Evolutionary conservation across 1,140 invertebrate genomes (phyloP).

Genomic region (Acyrthosiphon pisum): DNA sequence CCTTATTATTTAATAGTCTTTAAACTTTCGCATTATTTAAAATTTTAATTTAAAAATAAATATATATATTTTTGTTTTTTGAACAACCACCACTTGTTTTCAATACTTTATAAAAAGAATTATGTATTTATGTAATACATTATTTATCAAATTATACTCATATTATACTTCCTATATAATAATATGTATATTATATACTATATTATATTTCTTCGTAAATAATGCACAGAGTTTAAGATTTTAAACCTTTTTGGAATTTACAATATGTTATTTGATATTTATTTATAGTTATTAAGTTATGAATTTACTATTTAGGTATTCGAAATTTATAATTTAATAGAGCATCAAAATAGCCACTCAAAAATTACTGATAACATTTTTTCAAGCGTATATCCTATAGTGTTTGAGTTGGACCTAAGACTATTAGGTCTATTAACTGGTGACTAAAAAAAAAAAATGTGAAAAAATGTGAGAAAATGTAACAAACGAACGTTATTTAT

Average conservation of each 20-base stretch:
- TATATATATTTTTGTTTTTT: neutral
- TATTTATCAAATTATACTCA: neutral
- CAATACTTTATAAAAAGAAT: neutral
- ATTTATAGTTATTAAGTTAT: neutral
- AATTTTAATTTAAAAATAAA: neutral
- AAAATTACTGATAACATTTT: neutral
- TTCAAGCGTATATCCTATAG: neutral
- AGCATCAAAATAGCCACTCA: neutral
- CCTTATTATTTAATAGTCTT: neutral
- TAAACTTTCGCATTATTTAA: neutral
- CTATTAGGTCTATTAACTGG: too few species aligned
- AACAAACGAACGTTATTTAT: too few species aligned
- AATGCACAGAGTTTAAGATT: neutral
- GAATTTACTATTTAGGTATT: too few species aligned
- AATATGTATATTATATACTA: neutral
- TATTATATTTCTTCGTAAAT: neutral
- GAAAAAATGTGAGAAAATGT: too few species aligned
- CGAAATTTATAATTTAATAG: too few species aligned
- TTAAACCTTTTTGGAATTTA: neutral
- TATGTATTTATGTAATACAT: neutral
- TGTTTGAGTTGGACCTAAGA: neutral
- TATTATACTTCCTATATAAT: neutral
- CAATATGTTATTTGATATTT: neutral
- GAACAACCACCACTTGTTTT: neutral
- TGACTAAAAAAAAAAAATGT: neutral